Conservation (phyloP, 2,113 vertebrate species). For the Zosterops hypoxanthus region DNA sequence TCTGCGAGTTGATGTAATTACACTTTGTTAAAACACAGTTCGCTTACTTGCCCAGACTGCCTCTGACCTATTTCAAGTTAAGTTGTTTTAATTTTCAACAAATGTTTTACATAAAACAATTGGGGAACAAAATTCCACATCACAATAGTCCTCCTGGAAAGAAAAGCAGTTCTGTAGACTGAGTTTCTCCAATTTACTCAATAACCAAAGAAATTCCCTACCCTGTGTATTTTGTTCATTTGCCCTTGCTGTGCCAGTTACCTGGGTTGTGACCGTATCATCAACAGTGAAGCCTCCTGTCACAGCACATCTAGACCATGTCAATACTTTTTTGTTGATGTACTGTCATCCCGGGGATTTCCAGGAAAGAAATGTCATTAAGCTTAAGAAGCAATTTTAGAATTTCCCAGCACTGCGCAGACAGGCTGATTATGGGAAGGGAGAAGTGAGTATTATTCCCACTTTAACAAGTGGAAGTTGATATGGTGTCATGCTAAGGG, state of each 20-base stretch:
- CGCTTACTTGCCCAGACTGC: neutral
- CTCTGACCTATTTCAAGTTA: neutral
- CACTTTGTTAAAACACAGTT: neutral
- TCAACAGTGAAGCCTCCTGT: neutral
- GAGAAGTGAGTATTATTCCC: neutral
- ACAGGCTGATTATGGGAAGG: neutral
- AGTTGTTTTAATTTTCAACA: neutral
- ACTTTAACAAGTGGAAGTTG: neutral
- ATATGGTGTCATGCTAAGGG: accelerated
- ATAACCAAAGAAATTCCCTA: neutral
- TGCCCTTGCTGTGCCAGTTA: neutral
- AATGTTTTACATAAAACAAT: neutral
- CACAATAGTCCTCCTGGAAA: neutral
- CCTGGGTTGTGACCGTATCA: neutral
- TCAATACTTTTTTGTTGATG: neutral
- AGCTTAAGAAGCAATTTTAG: neutral
- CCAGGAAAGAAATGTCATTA: neutral
- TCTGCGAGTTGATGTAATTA: neutral
- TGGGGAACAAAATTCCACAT: neutral
- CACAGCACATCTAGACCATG: neutral
- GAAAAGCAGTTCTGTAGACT: neutral
- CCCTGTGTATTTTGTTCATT: neutral
- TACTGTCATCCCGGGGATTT: neutral
- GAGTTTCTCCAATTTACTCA: neutral
- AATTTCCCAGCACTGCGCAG: neutral